Conservation (phyloP, 2,797 vertebrate species). For the Potorous gilbertii region DNA sequence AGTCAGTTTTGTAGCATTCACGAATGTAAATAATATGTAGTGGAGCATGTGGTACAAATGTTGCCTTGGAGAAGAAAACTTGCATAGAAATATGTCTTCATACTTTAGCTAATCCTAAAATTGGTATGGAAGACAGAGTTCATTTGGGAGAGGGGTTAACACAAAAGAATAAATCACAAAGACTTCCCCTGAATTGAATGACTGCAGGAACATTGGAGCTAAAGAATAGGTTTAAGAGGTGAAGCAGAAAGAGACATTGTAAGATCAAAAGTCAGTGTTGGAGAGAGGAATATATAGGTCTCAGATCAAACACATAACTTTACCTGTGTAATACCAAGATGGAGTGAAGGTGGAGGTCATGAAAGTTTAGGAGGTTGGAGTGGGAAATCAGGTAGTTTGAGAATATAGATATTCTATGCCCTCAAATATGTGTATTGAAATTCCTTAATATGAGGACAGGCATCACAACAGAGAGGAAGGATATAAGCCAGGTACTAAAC, state of each 20-base stretch:
- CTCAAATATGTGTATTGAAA: neutral
- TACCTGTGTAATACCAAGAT: neutral
- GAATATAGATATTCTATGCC: neutral
- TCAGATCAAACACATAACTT: neutral
- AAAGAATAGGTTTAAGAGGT: neutral
- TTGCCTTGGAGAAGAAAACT: neutral
- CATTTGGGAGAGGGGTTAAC: neutral
- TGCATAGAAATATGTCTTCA: neutral
- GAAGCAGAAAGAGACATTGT: neutral
- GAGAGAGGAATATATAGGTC: neutral
- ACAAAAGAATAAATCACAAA: neutral
- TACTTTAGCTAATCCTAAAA: slow-evolving; percentile 7
- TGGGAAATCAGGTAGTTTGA: neutral
- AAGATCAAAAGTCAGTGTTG: neutral
- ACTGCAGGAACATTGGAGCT: neutral
- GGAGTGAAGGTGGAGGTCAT: neutral
- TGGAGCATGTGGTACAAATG: neutral
- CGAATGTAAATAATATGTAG: neutral
- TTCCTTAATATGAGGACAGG: neutral
- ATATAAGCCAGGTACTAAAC: neutral
- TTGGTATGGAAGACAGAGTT: neutral
- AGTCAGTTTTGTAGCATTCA: neutral
- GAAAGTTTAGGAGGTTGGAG: neutral
- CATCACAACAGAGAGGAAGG: neutral
- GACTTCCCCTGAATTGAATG: neutral